Percentiles rank a stretch among this genome's conserved stretches.
phyloP scores from a whole-genome alignment of 1,140 invertebrate genomes.

The Nixonia krombeini region DNA sequence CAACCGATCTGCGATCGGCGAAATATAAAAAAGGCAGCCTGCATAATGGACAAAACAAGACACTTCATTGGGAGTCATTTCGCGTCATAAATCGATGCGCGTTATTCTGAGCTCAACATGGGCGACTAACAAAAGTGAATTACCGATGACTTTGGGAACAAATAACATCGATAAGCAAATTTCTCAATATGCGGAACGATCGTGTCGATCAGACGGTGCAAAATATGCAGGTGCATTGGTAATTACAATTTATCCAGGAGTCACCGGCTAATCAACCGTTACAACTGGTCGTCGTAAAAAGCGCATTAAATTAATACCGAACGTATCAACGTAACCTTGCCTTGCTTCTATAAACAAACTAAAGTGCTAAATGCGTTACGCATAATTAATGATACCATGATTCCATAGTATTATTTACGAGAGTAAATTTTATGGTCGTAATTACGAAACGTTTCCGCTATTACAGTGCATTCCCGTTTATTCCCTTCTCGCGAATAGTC shows the following conservation, averaged over 20 bases:
- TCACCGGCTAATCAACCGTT: too few species aligned
- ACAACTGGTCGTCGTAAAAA: too few species aligned
- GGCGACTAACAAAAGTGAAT: neutral
- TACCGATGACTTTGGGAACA: neutral
- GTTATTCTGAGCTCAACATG: too few species aligned
- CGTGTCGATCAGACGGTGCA: neutral
- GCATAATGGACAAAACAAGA: neutral
- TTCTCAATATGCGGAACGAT: neutral
- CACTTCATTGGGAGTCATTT: neutral
- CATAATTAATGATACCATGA: too few species aligned
- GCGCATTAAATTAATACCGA: neutral
- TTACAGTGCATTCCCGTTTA: too few species aligned
- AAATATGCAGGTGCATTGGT: neutral
- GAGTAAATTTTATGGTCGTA: too few species aligned
- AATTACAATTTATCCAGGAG: too few species aligned
- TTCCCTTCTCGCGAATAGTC: too few species aligned
- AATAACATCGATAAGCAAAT: slow-evolving; percentile 1
- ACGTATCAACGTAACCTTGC: neutral
- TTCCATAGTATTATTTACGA: neutral
- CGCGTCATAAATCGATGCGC: too few species aligned
- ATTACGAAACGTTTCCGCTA: too few species aligned
- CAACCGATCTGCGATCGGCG: neutral
- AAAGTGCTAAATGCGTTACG: too few species aligned
- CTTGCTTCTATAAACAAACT: too few species aligned
- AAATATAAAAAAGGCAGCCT: neutral